Evolutionary conservation across 2,113 vertebrate genomes (phyloP), one percentile per base, ranked within the genome.

Genomic region (Manacus vitellinus): DNA sequence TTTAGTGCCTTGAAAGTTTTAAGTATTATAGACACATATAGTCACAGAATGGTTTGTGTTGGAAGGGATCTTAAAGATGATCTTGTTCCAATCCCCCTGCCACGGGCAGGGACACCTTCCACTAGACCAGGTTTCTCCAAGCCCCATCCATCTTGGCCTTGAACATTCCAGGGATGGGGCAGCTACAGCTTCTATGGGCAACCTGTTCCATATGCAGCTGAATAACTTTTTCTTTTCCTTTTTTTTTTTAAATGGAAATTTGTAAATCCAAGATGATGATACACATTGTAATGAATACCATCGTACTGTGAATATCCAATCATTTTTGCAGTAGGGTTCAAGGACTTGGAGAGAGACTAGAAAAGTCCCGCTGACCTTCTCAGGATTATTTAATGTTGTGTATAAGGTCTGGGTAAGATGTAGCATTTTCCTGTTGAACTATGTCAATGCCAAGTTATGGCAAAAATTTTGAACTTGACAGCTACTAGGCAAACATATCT

Each of bases 401-500:
- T n/a, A 6, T 28, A 15, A 76, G 6, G 11, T 28, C 14, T 33
- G 9, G 9, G 11, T 55, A 49, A 66, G 21, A 25, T 0, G 0
- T 23, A 52, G 73, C 87, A 52, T 24, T 47, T 7, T 56, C 15
- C 24, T 52, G 18, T 4, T 1, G 1, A 68, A 14, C 8, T 52
- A 17, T 10, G 9, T 6, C 3, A 9, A 14, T 27, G 27, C 1
- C 31, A 56, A 84, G 4, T 47, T 17, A 33, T 23, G 14, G 21
- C 21, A 46, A 92, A 63, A 58, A n/a, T 59, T 73, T 54, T 85
- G 20, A 74, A 31, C 30, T 19, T 47, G 28, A 49, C 14, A 66
- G 3, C 4, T 56, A 22, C 4, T 46, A 31, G 30, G 3, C 10
- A 47, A 31, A 41, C 8, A 35, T 21, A 80, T 2, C 12, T 72